phyloP scores from a whole-genome alignment of 1,140 invertebrate genomes.

The Bombus pascuorum region DNA sequence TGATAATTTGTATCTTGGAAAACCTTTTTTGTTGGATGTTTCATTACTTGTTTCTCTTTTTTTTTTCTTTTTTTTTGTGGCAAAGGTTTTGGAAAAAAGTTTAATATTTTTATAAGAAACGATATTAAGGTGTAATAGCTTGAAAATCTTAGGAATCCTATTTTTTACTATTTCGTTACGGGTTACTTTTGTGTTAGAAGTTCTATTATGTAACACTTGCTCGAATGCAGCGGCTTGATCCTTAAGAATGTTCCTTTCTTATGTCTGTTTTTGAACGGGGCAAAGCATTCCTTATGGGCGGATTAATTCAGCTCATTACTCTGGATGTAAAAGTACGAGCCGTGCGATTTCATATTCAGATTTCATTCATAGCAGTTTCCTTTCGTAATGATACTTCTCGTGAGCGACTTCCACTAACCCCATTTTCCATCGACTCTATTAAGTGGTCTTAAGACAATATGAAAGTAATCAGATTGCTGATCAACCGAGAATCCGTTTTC shows the following conservation, averaged over 20 bases:
- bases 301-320: constrained; percentile 22
- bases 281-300: neutral
- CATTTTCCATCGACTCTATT: neutral
- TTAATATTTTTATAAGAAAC: too few species aligned
- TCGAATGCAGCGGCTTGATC: neutral
- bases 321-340: neutral
- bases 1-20: too few species aligned
- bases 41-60: neutral
- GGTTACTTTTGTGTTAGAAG: too few species aligned
- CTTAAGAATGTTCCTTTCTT: neutral
- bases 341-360: constrained; percentile 27
- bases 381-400: constrained; percentile 26
- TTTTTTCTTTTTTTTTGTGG: too few species aligned
- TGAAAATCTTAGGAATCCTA: too few species aligned
- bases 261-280: neutral
- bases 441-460: neutral
- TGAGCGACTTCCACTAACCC: neutral
- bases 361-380: constrained; percentile 27
- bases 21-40: neutral
- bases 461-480: neutral
- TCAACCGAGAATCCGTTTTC: neutral
- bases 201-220: neutral
- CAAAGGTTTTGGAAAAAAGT: too few species aligned
- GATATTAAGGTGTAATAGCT: too few species aligned
- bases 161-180: too few species aligned